Conservation (phyloP, 2,888 invertebrate genomes). For the Chironomus riparius region DNA sequence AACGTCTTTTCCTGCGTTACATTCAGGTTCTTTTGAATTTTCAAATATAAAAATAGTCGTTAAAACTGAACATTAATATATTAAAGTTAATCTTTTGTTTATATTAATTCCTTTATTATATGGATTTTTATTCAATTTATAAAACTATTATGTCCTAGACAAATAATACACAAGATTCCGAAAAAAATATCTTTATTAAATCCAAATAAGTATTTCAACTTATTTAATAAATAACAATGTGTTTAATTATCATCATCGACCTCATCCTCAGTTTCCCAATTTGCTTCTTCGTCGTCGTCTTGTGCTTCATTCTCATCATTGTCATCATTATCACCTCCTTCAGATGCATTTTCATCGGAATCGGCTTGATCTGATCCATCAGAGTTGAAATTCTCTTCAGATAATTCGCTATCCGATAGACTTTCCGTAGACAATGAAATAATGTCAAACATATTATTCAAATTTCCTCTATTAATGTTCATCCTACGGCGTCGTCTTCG, state of each 20-base stretch:
- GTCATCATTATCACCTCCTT: neutral
- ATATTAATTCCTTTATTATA: no score
- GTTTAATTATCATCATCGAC: neutral
- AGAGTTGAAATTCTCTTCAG: neutral
- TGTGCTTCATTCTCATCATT: neutral
- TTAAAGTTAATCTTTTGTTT: no score
- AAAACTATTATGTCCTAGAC: no score
- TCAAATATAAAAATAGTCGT: no score
- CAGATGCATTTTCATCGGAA: neutral
- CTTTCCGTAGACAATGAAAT: conserved; percentile 19
- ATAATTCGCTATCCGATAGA: neutral
- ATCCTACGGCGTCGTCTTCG: conserved; percentile 16
- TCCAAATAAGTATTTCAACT: neutral
- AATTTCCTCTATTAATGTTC: conserved; percentile 11
- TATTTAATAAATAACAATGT: no score
- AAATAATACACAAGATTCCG: no score
- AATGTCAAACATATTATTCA: conserved; percentile 19
- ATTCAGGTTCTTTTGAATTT: no score
- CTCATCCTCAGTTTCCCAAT: conserved; percentile 57
- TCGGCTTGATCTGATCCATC: neutral
- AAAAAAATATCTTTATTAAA: neutral
- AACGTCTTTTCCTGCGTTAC: no score
- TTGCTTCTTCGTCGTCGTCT: neutral
- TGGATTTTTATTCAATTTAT: no score
- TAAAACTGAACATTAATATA: no score